These are phyloP conservation scores for Chrysolina americana DNA, from an alignment of 2,888 invertebrate species.

Conservation along the genomic window DNA sequence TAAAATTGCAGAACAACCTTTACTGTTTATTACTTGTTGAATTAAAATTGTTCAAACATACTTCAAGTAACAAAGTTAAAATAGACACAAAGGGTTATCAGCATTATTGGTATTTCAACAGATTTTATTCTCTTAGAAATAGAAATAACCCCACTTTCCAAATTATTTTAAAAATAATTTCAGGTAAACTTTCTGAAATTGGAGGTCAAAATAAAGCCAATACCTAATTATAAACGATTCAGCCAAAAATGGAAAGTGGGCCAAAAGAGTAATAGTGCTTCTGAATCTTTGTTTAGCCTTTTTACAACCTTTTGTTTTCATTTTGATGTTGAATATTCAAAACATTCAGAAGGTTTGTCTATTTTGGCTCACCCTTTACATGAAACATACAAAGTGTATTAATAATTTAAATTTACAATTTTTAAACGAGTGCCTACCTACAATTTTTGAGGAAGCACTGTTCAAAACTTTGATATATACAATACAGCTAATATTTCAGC, in stretches of 20 bases:
- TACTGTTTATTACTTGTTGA: slow-evolving; percentile 52
- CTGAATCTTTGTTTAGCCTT: not conserved
- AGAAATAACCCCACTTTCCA: slow-evolving; percentile 37
- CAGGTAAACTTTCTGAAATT: not conserved
- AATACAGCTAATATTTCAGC: slow-evolving; percentile 30
- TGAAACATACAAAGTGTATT: slow-evolving; percentile 21
- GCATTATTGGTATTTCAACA: slow-evolving; percentile 32
- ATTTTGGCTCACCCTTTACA: slow-evolving; percentile 19
- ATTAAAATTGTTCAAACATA: slow-evolving; percentile 48
- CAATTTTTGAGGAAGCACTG: slow-evolving; percentile 49
- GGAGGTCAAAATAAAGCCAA: not conserved
- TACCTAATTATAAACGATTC: not conserved
- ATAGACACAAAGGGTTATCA: slow-evolving; percentile 36
- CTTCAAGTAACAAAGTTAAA: slow-evolving; percentile 46
- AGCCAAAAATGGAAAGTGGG: slow-evolving; percentile 6
- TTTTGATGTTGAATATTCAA: not conserved
- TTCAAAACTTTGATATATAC: slow-evolving; percentile 41
- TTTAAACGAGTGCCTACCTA: slow-evolving; percentile 47
- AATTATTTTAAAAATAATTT: slow-evolving; percentile 31
- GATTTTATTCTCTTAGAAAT: slow-evolving; percentile 38
- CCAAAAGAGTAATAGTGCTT: not conserved
- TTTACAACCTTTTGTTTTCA: not conserved
- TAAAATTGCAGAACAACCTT: slow-evolving; percentile 57
- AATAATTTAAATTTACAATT: slow-evolving; percentile 40
- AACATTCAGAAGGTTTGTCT: slow-evolving; percentile 13